Evolutionary conservation across 2,113 vertebrate genomes (phyloP).

Genomic region (Charina bottae): DNA sequence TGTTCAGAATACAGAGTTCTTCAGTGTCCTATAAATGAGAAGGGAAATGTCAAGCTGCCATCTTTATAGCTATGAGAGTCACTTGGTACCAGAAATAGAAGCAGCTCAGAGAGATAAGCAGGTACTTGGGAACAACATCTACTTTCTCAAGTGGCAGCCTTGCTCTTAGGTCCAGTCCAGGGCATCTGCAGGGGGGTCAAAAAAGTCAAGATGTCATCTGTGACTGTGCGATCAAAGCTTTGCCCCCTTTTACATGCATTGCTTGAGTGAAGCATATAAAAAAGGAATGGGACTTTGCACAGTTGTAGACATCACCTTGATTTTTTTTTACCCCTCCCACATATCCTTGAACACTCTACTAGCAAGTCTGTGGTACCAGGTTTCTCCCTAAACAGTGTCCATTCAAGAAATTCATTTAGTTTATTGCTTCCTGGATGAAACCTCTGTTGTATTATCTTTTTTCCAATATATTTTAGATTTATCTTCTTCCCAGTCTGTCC

Average conservation of each 20-base stretch:
- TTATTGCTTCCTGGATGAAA: background rate
- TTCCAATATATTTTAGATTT: background rate
- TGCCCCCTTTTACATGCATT: background rate
- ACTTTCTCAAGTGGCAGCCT: background rate
- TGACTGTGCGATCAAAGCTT: background rate
- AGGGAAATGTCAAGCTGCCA: background rate
- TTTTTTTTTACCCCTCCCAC: background rate
- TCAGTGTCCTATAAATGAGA: background rate
- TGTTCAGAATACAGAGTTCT: background rate
- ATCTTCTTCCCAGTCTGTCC: background rate
- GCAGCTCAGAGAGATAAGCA: background rate
- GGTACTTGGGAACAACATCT: background rate
- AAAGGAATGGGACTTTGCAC: background rate
- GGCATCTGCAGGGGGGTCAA: background rate
- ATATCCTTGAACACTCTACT: background rate
- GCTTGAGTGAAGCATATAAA: background rate
- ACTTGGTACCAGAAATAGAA: background rate
- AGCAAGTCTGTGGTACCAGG: background rate
- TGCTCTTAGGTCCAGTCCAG: background rate
- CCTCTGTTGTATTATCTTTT: background rate
- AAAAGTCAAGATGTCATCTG: background rate
- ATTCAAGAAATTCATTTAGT: background rate
- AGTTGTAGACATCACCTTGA: background rate
- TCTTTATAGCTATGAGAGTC: background rate
- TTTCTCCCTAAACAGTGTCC: background rate